Evolutionary conservation across 1,140 invertebrate genomes (phyloP).

Genomic region (Solenopsis invicta): DNA sequence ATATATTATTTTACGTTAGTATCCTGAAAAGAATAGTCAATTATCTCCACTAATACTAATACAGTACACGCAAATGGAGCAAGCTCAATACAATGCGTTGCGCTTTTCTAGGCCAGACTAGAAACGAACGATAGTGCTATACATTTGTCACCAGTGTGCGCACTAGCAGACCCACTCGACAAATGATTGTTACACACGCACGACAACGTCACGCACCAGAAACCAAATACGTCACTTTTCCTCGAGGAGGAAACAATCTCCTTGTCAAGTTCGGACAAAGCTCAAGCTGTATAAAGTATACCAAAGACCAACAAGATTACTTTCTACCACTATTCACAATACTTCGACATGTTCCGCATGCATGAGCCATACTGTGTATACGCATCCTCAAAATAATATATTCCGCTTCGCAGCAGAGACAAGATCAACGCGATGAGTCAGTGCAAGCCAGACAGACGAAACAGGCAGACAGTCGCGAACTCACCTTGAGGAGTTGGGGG

Average conservation of each 20-base stretch:
- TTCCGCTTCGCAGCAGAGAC: neutral
- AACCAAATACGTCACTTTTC: conserved; percentile 4
- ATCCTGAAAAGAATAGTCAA: conserved; percentile 67
- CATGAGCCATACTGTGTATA: conserved; percentile 19
- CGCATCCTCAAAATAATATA: conserved; percentile 39
- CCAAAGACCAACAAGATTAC: neutral
- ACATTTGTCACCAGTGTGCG: conserved; percentile 62
- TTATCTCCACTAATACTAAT: conserved; percentile 65
- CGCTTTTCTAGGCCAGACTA: conserved; percentile 5
- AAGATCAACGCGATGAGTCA: conserved; percentile 25
- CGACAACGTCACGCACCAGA: conserved; percentile 33
- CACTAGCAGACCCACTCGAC: conserved; percentile 2
- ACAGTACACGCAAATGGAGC: conserved; percentile 30
- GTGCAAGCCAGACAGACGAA: conserved; percentile 19
- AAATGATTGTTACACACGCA: neutral
- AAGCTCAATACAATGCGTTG: conserved; percentile 47
- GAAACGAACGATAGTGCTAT: conserved; percentile 44
- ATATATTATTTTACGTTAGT: conserved; percentile 55
- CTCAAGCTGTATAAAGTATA: conserved; percentile 27
- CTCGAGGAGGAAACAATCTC: conserved; percentile 25
- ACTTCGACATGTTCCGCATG: conserved; percentile 20
- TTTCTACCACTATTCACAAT: neutral
- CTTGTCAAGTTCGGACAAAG: neutral
- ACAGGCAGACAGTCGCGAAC: conserved; percentile 75
- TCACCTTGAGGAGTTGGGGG: conserved; percentile 88